A percentile compares a stretch with the other conserved stretches of the same genome.
Conservation (phyloP, 2,888 invertebrate genomes). For the Thymelicus acteon region DNA sequence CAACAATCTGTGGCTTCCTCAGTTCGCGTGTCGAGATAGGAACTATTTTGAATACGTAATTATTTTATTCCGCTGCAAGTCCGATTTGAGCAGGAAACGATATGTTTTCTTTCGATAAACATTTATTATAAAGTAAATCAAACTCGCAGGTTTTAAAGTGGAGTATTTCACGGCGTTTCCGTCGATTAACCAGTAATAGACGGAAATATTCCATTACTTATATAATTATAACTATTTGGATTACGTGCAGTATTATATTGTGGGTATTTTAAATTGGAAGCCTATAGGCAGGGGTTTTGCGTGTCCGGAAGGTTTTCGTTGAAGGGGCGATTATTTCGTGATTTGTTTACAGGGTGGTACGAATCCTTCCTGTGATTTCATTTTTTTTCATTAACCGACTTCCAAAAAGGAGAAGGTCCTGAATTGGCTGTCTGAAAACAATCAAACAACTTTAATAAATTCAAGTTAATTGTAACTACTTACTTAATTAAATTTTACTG, state of each 20-base stretch:
- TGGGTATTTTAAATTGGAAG: slow-evolving; percentile 5
- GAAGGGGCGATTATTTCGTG: too few relatives aligned
- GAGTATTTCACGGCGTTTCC: slow-evolving; percentile 39
- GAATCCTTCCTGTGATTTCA: too few relatives aligned
- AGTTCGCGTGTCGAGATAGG: slow-evolving; percentile 56
- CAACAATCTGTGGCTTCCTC: slow-evolving; percentile 58
- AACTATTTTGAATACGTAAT: slow-evolving; percentile 60
- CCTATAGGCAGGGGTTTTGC: neutral
- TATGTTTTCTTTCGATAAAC: slow-evolving; percentile 56
- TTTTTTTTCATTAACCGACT: too few relatives aligned
- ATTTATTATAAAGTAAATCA: slow-evolving; percentile 49
- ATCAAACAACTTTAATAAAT: too few relatives aligned
- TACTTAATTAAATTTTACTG: too few relatives aligned
- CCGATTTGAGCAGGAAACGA: slow-evolving; percentile 60
- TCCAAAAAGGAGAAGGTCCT: too few relatives aligned
- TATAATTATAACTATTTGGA: slow-evolving; percentile 7
- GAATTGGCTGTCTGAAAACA: too few relatives aligned
- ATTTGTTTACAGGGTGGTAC: too few relatives aligned
- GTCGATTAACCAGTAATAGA: slow-evolving; percentile 42
- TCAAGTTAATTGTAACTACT: too few relatives aligned
- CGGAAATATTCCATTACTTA: neutral
- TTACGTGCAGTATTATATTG: slow-evolving; percentile 10
- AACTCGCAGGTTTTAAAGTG: slow-evolving; percentile 35
- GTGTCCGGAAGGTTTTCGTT: neutral
- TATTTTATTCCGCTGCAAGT: slow-evolving; percentile 46